Evolutionary conservation across 2,797 vertebrate genomes (phyloP).

Genomic region (Rhynchonycteris naso): DNA sequence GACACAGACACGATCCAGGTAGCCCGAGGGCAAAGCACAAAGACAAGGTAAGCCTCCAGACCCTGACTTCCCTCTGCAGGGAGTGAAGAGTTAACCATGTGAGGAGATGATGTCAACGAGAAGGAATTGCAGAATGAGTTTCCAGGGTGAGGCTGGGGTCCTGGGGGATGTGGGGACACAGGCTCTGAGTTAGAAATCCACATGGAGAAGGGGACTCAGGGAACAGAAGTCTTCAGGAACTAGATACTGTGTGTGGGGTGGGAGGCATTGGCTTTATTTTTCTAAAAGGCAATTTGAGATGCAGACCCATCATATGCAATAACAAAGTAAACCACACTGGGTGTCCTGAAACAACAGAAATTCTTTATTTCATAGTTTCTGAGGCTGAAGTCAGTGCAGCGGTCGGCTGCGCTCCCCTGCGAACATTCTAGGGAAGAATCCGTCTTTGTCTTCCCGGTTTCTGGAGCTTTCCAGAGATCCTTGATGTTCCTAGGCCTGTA

Average conservation of each 20-base stretch:
- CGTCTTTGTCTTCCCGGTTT: background rate
- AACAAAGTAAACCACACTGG: background rate
- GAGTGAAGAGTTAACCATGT: background rate
- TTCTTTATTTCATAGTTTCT: background rate
- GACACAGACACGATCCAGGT: background rate
- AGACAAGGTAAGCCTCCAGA: background rate
- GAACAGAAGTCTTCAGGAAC: background rate
- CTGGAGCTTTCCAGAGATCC: background rate
- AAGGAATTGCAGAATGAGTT: background rate
- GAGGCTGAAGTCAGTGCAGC: background rate
- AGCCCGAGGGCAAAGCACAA: background rate
- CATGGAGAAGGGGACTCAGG: background rate
- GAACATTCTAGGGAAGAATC: background rate
- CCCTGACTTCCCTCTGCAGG: background rate
- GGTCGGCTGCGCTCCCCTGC: background rate
- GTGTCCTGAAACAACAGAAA: background rate
- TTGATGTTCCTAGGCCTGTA: background rate
- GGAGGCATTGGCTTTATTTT: background rate
- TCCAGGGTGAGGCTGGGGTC: background rate
- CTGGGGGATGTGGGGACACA: rapidly evolving
- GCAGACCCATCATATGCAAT: background rate
- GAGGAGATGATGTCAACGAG: background rate
- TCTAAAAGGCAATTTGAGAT: background rate
- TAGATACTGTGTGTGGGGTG: background rate
- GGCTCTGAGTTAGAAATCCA: background rate